Percentiles rank a stretch among this genome's conserved stretches.
Evolutionary conservation across 2,888 invertebrate species (phyloP).

Genomic region (Scelioninae gen. 1): DNA sequence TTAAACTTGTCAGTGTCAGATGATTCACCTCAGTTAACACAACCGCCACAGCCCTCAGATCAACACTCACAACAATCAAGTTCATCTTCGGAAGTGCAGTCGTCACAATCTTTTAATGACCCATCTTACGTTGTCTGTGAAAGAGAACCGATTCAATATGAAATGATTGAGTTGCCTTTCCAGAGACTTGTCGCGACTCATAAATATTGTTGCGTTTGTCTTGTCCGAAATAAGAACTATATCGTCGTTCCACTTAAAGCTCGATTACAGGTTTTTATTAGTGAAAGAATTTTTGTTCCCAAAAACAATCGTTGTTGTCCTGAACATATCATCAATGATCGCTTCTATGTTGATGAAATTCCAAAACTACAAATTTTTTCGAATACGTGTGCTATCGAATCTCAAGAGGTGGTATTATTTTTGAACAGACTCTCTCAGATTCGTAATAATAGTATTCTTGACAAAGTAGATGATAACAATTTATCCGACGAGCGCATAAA

Average conservation of each 20-base stretch:
- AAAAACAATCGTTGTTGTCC: slow-evolving; percentile 34
- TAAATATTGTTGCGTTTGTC: slow-evolving; percentile 39
- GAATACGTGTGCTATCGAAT: slow-evolving; percentile 6
- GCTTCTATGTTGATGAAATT: too few relatives aligned
- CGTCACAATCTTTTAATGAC: slow-evolving; percentile 14
- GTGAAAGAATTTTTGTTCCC: slow-evolving; percentile 33
- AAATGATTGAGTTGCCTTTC: slow-evolving; percentile 34
- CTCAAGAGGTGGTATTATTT: slow-evolving; percentile 16
- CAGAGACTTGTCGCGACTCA: slow-evolving; percentile 21
- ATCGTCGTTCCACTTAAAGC: slow-evolving; percentile 29
- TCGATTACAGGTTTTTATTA: slow-evolving; percentile 25
- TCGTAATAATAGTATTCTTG: slow-evolving; percentile 13
- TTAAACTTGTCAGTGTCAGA: slow-evolving; percentile 20
- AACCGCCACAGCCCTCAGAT: slow-evolving; percentile 16
- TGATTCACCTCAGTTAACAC: slow-evolving; percentile 20
- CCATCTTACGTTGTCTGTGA: slow-evolving; percentile 10
- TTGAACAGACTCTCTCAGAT: slow-evolving; percentile 15
- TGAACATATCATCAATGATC: slow-evolving; percentile 20
- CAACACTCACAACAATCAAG: slow-evolving; percentile 5
- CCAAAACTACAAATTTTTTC: slow-evolving; percentile 30
- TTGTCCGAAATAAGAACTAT: neutral
- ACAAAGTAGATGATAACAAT: slow-evolving; percentile 3
- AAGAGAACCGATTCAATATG: neutral
- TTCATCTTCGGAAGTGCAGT: slow-evolving; percentile 17
- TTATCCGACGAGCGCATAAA: slow-evolving; percentile 21